These are phyloP conservation scores for Echinarachnius parma DNA, from an alignment of 53 echinoderm and acorn worm species.

Conservation along the genomic window DNA sequence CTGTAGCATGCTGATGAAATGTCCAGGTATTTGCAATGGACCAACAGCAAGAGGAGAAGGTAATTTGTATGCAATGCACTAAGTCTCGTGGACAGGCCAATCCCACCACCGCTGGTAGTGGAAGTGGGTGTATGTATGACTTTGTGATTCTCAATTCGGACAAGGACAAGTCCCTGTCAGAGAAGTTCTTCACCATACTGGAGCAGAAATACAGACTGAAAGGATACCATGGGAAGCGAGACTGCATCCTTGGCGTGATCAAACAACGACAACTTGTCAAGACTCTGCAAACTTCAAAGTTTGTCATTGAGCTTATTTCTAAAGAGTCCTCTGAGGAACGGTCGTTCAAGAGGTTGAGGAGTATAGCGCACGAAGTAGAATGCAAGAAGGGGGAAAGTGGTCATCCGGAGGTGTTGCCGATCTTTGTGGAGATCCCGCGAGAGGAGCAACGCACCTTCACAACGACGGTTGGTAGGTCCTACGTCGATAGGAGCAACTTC, in stretches of 20 bases:
- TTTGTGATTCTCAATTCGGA: conserved; percentile 7
- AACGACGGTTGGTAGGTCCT: conserved; percentile 20
- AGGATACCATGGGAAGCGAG: conserved; percentile 22
- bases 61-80: too few species aligned
- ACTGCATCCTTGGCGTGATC: not conserved
- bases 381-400: not conserved
- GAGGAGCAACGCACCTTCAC: conserved; percentile 2
- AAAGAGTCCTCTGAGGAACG: not conserved
- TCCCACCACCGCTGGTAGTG: too few species aligned
- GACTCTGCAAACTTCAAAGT: not conserved
- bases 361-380: conserved; percentile 14
- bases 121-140: conserved; percentile 24
- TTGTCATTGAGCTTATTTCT: conserved; percentile 7
- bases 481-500: not conserved
- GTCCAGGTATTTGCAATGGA: too few species aligned
- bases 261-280: conserved; percentile 10
- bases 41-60: too few species aligned
- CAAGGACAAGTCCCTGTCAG: conserved; percentile 3
- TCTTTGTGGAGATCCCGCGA: conserved; percentile 10
- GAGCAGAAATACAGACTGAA: conserved; percentile 14
- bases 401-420: conserved; percentile 17
- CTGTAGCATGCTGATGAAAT: too few species aligned
- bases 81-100: too few species aligned
- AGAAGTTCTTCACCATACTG: not conserved
- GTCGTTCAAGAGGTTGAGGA: conserved; percentile 2